These are phyloP conservation scores for Myopa testacea DNA, from an alignment of 2,888 invertebrate genomes.

Conservation along the genomic window DNA sequence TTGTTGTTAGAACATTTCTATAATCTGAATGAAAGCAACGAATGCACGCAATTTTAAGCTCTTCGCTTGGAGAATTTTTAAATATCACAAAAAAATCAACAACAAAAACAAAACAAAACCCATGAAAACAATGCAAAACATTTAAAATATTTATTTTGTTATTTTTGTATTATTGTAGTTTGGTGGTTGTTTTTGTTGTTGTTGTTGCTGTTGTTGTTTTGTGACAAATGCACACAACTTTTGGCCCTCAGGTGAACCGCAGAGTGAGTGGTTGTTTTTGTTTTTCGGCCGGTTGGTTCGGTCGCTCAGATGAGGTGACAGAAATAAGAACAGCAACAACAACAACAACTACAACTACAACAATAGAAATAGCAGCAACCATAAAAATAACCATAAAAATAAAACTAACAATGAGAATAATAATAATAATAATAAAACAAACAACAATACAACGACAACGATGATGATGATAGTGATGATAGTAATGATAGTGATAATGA, in stretches of 20 bases:
- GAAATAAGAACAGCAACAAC: neutral
- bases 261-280: neutral
- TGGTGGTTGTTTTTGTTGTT: neutral
- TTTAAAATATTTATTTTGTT: neutral
- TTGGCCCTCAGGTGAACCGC: conserved; percentile 7
- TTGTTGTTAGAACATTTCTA: no score
- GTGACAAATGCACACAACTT: neutral
- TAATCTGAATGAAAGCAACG: no score
- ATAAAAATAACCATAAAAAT: neutral
- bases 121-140: neutral
- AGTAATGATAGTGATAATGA: neutral
- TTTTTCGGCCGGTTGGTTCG: neutral
- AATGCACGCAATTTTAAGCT: neutral
- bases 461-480: neutral
- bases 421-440: neutral
- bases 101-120: neutral
- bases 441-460: neutral
- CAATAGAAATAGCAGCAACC: neutral
- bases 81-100: neutral
- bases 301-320: neutral
- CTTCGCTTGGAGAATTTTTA: neutral
- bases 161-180: neutral
- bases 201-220: neutral
- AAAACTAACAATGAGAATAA: neutral
- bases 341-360: neutral